These are phyloP conservation scores for Orthosia gothica DNA, from an alignment of 2,888 invertebrate genomes.

Conservation along the genomic window DNA sequence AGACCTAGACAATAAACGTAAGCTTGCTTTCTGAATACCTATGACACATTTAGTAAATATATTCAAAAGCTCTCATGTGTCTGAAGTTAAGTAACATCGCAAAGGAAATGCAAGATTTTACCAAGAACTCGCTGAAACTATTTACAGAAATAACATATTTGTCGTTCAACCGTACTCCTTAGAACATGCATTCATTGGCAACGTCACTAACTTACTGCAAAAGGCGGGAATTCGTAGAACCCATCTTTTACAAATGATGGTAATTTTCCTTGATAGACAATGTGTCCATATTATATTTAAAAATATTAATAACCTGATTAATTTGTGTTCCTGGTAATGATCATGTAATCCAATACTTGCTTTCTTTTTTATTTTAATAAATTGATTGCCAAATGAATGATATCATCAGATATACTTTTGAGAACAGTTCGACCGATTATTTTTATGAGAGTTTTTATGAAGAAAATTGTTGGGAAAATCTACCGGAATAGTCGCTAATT, in stretches of 20 bases:
- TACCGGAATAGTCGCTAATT: too few species aligned
- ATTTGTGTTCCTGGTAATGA: not conserved
- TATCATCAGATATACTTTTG: too few species aligned
- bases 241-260: not conserved
- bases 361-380: too few species aligned
- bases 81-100: not conserved
- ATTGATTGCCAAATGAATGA: too few species aligned
- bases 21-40: not conserved
- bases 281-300: not conserved
- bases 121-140: not conserved
- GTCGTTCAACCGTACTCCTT: not conserved
- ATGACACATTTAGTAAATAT: not conserved
- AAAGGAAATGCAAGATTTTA: conserved; percentile 11
- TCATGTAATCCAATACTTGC: not conserved
- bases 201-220: not conserved
- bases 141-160: conserved; percentile 8
- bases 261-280: not conserved
- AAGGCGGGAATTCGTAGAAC: not conserved
- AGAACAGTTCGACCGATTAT: too few species aligned
- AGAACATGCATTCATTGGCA: not conserved
- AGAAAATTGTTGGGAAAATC: too few species aligned
- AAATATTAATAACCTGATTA: not conserved
- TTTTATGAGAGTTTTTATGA: too few species aligned
- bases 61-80: not conserved
- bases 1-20: not conserved